These are phyloP conservation scores for Oncorhynchus keta DNA, from an alignment of 2,113 vertebrate species.

Conservation along the genomic window DNA sequence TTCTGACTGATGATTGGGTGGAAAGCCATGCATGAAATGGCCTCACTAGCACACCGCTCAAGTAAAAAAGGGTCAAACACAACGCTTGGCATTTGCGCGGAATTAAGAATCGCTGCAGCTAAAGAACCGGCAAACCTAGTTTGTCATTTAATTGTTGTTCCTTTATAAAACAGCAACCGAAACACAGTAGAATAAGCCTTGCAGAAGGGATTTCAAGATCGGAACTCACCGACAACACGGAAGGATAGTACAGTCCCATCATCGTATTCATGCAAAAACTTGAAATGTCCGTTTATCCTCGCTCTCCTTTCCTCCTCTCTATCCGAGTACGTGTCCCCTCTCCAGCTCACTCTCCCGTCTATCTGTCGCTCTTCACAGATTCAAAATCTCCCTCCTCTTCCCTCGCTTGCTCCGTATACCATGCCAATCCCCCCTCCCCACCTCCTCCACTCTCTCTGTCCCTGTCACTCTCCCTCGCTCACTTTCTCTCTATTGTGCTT, in stretches of 20 bases:
- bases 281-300: conserved; percentile 35
- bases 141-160: conserved; percentile 17
- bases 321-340: conserved; percentile 61
- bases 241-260: conserved; percentile 80
- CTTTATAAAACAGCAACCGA: not conserved
- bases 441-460: conserved; percentile 14
- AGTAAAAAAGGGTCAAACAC: conserved; percentile 55
- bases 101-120: conserved; percentile 68
- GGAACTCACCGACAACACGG: conserved; percentile 72
- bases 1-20: conserved; percentile 7
- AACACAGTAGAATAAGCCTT: conserved; percentile 23
- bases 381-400: conserved; percentile 75
- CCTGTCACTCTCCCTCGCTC: conserved; percentile 27
- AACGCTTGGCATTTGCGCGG: conserved; percentile 58
- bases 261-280: conserved; percentile 73
- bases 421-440: conserved; percentile 49
- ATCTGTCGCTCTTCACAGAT: conserved; percentile 68
- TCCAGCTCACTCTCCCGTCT: conserved; percentile 54
- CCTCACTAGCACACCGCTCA: conserved; percentile 39
- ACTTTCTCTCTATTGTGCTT: conserved; percentile 38
- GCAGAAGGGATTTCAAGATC: not conserved
- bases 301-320: conserved; percentile 14
- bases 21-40: conserved; percentile 38
- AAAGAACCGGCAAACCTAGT: conserved; percentile 43
- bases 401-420: conserved; percentile 57